Evolutionary conservation across 2,888 invertebrate genomes (phyloP).

Genomic region (Pachycephus smyrnensis): DNA sequence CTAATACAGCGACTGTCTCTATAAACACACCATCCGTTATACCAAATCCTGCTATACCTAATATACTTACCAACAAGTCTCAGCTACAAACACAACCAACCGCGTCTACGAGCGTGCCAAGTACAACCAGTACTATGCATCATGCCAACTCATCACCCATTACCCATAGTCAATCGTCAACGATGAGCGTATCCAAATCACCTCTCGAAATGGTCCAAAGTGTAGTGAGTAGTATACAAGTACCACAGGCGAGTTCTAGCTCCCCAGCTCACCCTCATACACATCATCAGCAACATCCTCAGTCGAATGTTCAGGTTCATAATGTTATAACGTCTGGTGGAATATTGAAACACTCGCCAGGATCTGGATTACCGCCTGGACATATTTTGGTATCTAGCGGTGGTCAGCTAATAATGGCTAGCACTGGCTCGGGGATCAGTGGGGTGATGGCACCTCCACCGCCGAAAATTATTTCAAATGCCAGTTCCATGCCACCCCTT

Average conservation of each 20-base stretch:
- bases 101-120: conserved; percentile 66
- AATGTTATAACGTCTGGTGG: conserved; percentile 61
- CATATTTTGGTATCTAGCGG: conserved; percentile 83
- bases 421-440: conserved; percentile 67
- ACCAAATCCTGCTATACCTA: conserved; percentile 63
- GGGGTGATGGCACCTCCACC: conserved; percentile 76
- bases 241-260: conserved; percentile 67
- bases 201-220: conserved; percentile 84
- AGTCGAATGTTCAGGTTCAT: conserved; percentile 55
- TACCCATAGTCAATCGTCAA: conserved; percentile 51
- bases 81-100: conserved; percentile 68
- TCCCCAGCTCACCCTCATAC: conserved; percentile 40
- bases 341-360: conserved; percentile 68
- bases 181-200: conserved; percentile 70
- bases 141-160: conserved; percentile 37
- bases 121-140: conserved; percentile 35
- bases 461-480: conserved; percentile 66
- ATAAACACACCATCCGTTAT: conserved; percentile 74
- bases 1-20: conserved; percentile 82
- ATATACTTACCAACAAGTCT: conserved; percentile 57
- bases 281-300: conserved; percentile 49
- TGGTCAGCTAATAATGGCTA: conserved; percentile 79
- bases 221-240: conserved; percentile 78
- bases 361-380: conserved; percentile 71
- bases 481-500: conserved; percentile 71